phyloP scores from a whole-genome alignment of 2,113 vertebrate species.

The Notothenia rossii region DNA sequence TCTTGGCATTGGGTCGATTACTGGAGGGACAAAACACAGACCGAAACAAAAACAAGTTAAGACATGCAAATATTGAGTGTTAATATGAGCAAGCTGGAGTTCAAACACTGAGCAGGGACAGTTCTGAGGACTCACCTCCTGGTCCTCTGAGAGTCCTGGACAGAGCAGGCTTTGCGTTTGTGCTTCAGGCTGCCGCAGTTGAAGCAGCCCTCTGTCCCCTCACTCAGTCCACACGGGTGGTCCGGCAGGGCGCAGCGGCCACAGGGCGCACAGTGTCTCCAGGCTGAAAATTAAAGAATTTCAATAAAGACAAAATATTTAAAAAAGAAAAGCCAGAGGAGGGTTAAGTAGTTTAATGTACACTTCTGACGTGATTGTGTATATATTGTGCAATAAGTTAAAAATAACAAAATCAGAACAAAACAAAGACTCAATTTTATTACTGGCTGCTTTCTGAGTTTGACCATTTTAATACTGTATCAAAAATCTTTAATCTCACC shows the following conservation, averaged over 20 bases:
- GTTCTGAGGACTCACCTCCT: slow-evolving; percentile 42
- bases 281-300: slow-evolving; percentile 81
- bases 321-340: not conserved
- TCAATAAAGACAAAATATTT: not conserved
- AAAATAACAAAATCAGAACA: too few relatives aligned
- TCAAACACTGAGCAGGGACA: not conserved
- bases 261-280: slow-evolving; percentile 90
- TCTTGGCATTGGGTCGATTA: slow-evolving; percentile 33
- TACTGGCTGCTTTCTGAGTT: too few relatives aligned
- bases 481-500: too few relatives aligned
- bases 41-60: not conserved
- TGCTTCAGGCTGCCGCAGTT: slow-evolving; percentile 88
- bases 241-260: slow-evolving; percentile 85
- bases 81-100: rapidly evolving
- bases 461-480: too few relatives aligned
- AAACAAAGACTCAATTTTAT: too few relatives aligned
- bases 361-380: not conserved
- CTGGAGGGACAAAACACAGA: slow-evolving; percentile 7
- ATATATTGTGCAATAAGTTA: too few relatives aligned
- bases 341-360: not conserved
- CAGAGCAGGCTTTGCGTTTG: slow-evolving; percentile 88
- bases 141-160: slow-evolving; percentile 1
- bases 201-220: slow-evolving; percentile 85
- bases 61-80: not conserved
- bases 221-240: slow-evolving; percentile 83